Evolutionary conservation across 1,140 invertebrate genomes (phyloP), one percentile per base, ranked within the genome.

Genomic region (Centruroides vittatus): DNA sequence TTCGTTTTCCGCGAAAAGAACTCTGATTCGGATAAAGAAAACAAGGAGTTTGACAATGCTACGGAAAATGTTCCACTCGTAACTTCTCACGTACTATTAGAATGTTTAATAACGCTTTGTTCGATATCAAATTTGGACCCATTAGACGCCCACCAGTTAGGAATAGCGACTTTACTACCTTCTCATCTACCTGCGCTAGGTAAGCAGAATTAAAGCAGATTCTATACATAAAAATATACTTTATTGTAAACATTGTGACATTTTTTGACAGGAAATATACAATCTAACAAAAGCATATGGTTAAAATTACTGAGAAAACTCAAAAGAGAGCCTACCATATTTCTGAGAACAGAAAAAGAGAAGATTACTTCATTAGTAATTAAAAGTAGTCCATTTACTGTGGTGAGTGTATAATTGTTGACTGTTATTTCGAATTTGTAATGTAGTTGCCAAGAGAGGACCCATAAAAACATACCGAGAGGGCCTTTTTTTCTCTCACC

Each of bases 111-210:
- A 49, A 57, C 55, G 3, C 51, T 67, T 23, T 63, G 61, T 47
- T 56, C 53, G 54, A 57, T 54, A 8, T 48, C 58, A 13, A 58
- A 58, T 73, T 58, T 81, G 36, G 67, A 72, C 5, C 53, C 65
- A 47, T 74, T 78, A 59, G 79, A 84, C 55, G 71, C 74, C 0
- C 73, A 81, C 57, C 66, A 70, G 3, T 62, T 86, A 36, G 79
- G 79, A 2, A 66, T 84, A 57, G 81, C 84, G 55, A 73, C 80
- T 12, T 70, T 91, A 10, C 74, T 84, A 36, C 78, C 82, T 48
- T 76, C 79, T 41, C 84, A 89, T 73, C 80, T 88, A 73, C 85
- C 84, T 7, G 74, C 78, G 7, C 78, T 85, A 12, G 68, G 78
- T 59, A 76, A 75, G 57, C 62, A 12, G 55, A 5, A 68, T 74